Percentiles rank a stretch among this genome's conserved stretches.
phyloP scores from a whole-genome alignment of 2,797 vertebrate species.

The Acipenser oxyrinchus region DNA sequence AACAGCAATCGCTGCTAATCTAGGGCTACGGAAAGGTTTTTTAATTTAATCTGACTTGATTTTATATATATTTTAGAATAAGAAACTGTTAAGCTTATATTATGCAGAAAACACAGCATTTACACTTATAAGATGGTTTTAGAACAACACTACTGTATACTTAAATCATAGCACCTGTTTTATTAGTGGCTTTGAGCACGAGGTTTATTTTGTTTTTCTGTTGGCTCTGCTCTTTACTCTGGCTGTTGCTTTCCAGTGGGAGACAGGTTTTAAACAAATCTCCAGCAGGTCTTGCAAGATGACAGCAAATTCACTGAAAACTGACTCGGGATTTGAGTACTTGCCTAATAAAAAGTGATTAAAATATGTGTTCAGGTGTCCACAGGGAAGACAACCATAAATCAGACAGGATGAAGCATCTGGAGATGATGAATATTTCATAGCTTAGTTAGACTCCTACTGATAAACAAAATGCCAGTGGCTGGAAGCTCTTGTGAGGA shows the following conservation, averaged over 20 bases:
- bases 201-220: background rate
- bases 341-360: conserved; percentile 20
- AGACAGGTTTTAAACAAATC: background rate
- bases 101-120: too few species aligned
- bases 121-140: too few species aligned
- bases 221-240: background rate
- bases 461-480: conserved; percentile 23
- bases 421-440: conserved; percentile 40
- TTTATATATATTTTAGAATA: too few species aligned
- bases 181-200: too few species aligned
- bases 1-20: too few species aligned
- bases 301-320: background rate
- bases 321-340: conserved; percentile 5
- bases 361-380: conserved; percentile 30
- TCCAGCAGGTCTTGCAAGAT: background rate
- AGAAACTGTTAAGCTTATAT: too few species aligned
- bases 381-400: conserved; percentile 29
- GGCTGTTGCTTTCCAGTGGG: background rate
- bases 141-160: too few species aligned
- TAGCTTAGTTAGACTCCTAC: conserved; percentile 26
- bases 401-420: conserved; percentile 28
- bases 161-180: too few species aligned
- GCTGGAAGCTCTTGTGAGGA: conserved; percentile 11
- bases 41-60: too few species aligned
- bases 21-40: too few species aligned